Percentiles rank a stretch among this genome's conserved stretches.
Conservation (phyloP, 2,888 invertebrate species). For the Scrobipalpa costella region DNA sequence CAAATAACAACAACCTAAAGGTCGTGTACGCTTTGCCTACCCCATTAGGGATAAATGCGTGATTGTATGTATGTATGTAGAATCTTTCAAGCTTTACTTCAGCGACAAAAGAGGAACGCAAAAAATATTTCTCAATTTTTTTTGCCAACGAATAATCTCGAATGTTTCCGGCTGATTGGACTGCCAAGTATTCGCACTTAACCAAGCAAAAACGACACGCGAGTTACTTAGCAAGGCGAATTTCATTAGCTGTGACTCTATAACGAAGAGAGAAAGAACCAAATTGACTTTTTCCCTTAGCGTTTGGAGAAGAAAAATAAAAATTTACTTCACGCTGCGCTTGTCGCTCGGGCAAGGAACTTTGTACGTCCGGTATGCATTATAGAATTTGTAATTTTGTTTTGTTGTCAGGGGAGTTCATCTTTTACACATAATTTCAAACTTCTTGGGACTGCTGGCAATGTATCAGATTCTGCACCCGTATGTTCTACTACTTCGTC, state of each 20-base stretch:
- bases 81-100: too few species aligned
- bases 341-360: not conserved
- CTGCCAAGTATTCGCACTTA: slow-evolving; percentile 15
- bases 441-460: not conserved
- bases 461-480: too few species aligned
- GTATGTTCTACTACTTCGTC: not conserved
- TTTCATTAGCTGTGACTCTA: slow-evolving; percentile 21
- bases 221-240: slow-evolving; percentile 14
- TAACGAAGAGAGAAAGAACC: slow-evolving; percentile 7
- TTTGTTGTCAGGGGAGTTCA: not conserved
- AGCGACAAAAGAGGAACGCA: too few species aligned
- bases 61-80: too few species aligned
- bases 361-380: slow-evolving; percentile 6
- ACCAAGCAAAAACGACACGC: slow-evolving; percentile 8
- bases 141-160: not conserved
- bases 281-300: slow-evolving; percentile 1
- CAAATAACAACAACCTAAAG: too few species aligned
- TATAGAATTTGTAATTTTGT: not conserved
- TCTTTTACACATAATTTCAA: not conserved
- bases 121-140: not conserved
- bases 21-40: too few species aligned
- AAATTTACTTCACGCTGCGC: not conserved
- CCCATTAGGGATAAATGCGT: too few species aligned
- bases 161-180: slow-evolving; percentile 7
- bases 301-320: not conserved